Conservation (phyloP, 2,888 invertebrate genomes). For the Byasa hedistus region DNA sequence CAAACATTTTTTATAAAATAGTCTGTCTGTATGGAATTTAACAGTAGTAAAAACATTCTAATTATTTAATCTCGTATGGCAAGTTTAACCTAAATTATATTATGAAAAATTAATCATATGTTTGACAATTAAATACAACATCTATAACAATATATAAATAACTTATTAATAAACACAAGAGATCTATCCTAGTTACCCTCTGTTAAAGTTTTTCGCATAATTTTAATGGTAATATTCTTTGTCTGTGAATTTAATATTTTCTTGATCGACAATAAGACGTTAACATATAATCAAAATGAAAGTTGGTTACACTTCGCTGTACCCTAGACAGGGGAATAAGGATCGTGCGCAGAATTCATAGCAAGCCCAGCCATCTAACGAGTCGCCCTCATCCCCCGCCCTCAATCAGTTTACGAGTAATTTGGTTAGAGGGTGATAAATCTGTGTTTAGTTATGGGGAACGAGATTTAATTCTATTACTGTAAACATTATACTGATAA, state of each 20-base stretch:
- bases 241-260: not conserved
- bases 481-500: slow-evolving; percentile 55
- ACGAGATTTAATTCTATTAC: slow-evolving; percentile 64
- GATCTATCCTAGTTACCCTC: no score
- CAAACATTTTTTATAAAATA: no score
- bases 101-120: no score
- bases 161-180: no score
- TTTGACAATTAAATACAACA: no score
- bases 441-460: slow-evolving; percentile 66
- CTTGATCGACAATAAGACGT: slow-evolving; percentile 3
- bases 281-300: slow-evolving; percentile 27
- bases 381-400: slow-evolving; percentile 55
- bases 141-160: no score
- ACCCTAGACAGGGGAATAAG: slow-evolving; percentile 36
- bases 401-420: slow-evolving; percentile 70
- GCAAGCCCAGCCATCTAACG: slow-evolving; percentile 41
- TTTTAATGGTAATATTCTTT: no score
- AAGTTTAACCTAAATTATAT: no score
- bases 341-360: slow-evolving; percentile 56
- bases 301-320: slow-evolving; percentile 26
- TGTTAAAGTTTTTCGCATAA: no score
- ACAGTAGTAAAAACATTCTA: no score
- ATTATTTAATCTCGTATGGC: no score
- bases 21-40: no score
- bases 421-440: slow-evolving; percentile 75